Conservation (phyloP, 2,888 invertebrate species). For the Dastarcus helophoroides region DNA sequence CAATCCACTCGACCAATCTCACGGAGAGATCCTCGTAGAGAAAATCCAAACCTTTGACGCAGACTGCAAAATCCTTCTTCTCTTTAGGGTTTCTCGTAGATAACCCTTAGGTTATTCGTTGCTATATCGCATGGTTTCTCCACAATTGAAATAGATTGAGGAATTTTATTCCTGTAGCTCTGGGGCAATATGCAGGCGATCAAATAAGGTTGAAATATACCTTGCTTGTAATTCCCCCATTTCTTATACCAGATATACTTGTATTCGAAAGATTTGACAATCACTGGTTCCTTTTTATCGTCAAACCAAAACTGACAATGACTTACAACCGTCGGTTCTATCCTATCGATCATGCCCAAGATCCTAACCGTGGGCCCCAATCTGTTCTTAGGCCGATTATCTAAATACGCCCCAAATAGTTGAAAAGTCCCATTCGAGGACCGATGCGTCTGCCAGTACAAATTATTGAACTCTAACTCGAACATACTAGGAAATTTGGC, state of each 20-base stretch:
- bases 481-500: conserved; percentile 80
- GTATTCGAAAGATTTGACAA: conserved; percentile 75
- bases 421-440: conserved; percentile 82
- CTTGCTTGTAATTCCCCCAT: conserved; percentile 89
- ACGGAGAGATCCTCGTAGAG: conserved; percentile 84
- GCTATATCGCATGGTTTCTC: conserved; percentile 76
- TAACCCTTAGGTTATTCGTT: conserved; percentile 72
- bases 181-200: conserved; percentile 80
- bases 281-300: conserved; percentile 66
- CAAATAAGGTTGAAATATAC: conserved; percentile 82
- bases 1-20: conserved; percentile 88
- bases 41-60: conserved; percentile 90
- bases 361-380: conserved; percentile 77
- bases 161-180: conserved; percentile 57
- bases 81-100: conserved; percentile 62
- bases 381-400: conserved; percentile 62
- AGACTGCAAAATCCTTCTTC: conserved; percentile 78
- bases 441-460: conserved; percentile 82
- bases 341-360: conserved; percentile 75
- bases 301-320: conserved; percentile 88
- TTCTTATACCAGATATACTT: conserved; percentile 91
- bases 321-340: conserved; percentile 70
- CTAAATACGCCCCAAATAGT: conserved; percentile 81
- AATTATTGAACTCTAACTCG: conserved; percentile 85
- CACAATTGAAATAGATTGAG: conserved; percentile 76